phyloP scores from a whole-genome alignment of 2,113 vertebrate species.

The Leiothrix lutea region DNA sequence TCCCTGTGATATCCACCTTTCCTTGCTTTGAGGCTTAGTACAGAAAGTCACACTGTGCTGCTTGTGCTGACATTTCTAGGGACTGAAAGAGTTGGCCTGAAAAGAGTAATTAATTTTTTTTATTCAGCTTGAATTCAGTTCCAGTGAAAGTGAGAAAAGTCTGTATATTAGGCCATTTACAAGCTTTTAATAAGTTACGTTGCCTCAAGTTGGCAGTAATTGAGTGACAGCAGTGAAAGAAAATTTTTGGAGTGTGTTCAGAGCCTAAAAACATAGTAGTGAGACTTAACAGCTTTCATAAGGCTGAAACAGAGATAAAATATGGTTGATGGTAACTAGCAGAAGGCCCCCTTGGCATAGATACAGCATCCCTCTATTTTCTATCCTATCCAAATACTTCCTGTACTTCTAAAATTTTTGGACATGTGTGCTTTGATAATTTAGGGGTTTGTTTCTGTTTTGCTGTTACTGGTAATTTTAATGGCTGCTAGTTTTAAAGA shows the following conservation, averaged over 20 bases:
- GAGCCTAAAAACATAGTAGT: background rate
- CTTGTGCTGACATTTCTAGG: background rate
- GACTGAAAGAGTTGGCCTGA: background rate
- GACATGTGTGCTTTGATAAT: background rate
- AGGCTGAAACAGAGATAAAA: background rate
- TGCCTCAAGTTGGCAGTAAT: background rate
- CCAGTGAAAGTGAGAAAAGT: background rate
- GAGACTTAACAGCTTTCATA: constrained; percentile 32
- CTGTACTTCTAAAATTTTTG: background rate
- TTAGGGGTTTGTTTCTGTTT: background rate
- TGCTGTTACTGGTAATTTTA: background rate
- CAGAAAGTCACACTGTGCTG: rapidly evolving
- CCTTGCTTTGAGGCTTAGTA: background rate
- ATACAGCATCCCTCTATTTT: background rate
- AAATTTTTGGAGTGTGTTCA: constrained; percentile 20
- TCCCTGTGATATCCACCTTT: background rate
- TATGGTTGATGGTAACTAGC: background rate
- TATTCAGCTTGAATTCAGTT: background rate
- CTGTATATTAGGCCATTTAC: background rate
- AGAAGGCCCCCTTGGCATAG: background rate
- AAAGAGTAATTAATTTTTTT: background rate
- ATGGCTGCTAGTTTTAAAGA: background rate
- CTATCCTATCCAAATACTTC: background rate
- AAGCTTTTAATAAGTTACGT: background rate
- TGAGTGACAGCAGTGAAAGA: background rate